Base-by-base conservation (phyloP, 2,113 vertebrate genomes). In the Oncorhynchus tshawytscha region DNA sequence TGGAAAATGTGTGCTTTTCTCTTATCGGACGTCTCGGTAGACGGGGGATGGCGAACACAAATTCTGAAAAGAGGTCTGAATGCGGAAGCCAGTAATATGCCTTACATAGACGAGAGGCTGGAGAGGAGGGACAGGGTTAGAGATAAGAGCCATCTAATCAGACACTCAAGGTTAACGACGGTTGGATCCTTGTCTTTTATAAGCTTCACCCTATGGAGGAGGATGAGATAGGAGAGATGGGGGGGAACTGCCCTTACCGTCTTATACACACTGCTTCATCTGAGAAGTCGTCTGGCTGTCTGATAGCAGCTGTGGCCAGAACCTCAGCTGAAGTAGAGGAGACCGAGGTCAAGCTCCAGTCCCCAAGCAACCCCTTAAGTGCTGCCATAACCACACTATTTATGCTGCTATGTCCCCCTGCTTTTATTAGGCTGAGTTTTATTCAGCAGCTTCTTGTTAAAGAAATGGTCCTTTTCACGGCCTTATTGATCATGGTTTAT, bases 401-500 rank as follows among this genome's bases (percentile, higher is more conserved):
- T 60, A 64, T 72, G 66, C 69, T 34, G 15, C 49, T 62, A 45
- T 71, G 54, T 34, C 72, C 16, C 51, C 25, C 24, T 71, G 73
- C 57, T 12, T 15, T 72, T 29, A 54, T 57, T 54, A 27, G 7
- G 24, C 12, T 20, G n/a, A 20, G 8, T 71, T 79, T 66, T 1
- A 39, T 29, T 20, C 22, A 80, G 65, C 51, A 20, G 70, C 57
- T 49, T 65, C 73, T 73, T 66, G 57, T 77, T 78, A 54, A 78
- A 71, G 74, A 65, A 84, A 81, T 73, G 54, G 9, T 6, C 18
- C 20, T 68, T 71, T 82, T 74, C 8, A 45, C 39, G 8, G 8
- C 39, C 20, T 31, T 45, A 75, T 65, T 67, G 25, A 54, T 75
- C 8, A 3, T n/a, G 45, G 31, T 79, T 79, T 84, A 64, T 75